phyloP scores from a whole-genome alignment of 2,797 vertebrate species.

The Myotis daubentonii region DNA sequence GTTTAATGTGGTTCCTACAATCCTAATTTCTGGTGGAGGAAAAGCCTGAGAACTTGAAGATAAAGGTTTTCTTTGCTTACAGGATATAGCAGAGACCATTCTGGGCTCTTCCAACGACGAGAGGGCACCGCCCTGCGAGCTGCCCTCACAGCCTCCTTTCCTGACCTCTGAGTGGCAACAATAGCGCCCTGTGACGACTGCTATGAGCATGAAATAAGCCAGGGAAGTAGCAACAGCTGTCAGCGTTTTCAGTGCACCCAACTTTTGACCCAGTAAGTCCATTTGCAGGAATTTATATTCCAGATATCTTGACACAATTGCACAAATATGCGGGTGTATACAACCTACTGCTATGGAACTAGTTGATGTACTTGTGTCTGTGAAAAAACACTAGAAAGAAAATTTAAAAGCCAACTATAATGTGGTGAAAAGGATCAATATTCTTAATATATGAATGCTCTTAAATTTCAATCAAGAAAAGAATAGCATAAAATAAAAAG shows the following conservation, averaged over 20 bases:
- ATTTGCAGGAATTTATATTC: neutral
- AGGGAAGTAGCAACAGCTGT: neutral
- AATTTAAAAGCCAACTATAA: neutral
- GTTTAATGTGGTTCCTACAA: constrained; percentile 33
- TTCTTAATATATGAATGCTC: neutral
- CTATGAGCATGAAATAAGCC: neutral
- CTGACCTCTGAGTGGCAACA: neutral
- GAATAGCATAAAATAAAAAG: neutral
- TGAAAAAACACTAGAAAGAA: neutral
- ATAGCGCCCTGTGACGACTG: neutral
- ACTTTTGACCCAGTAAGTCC: neutral
- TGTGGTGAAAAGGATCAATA: neutral
- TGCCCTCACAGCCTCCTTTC: neutral
- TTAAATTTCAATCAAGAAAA: neutral
- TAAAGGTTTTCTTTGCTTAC: neutral
- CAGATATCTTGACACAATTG: neutral
- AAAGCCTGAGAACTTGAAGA: neutral
- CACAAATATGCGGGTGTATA: neutral
- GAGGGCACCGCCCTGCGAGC: neutral
- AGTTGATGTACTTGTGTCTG: neutral
- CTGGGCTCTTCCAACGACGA: neutral
- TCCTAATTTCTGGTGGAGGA: constrained; percentile 1
- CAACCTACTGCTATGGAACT: neutral
- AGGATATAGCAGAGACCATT: neutral
- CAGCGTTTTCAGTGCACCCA: neutral